Evolutionary conservation across 2,797 vertebrate genomes (phyloP).

Genomic region (Lepilemur ruficaudatus): DNA sequence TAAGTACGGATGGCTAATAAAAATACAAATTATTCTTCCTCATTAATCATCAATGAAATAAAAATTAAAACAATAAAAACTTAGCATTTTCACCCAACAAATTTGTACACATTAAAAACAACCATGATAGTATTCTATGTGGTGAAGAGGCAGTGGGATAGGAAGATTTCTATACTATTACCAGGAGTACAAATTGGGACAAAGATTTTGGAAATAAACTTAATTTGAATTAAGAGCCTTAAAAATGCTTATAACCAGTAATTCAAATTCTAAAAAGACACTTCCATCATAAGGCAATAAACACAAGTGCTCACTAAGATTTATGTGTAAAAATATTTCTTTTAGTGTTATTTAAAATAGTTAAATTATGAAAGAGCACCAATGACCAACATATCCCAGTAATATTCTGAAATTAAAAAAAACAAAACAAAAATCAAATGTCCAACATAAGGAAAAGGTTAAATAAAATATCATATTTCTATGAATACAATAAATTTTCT

Average conservation of each 20-base stretch:
- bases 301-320: background rate
- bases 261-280: background rate
- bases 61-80: background rate
- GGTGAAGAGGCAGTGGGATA: background rate
- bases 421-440: background rate
- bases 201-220: conserved; percentile 36
- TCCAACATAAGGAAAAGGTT: background rate
- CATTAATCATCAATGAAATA: background rate
- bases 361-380: background rate
- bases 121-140: background rate
- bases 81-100: background rate
- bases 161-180: background rate
- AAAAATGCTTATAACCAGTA: background rate
- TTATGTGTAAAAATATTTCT: background rate
- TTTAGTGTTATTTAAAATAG: background rate
- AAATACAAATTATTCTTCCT: background rate
- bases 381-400: too few species aligned
- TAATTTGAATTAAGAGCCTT: background rate
- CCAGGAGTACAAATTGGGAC: background rate
- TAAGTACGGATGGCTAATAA: background rate
- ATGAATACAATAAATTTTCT: background rate
- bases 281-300: background rate
- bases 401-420: too few species aligned
- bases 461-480: background rate
- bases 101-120: background rate